Base-by-base conservation (phyloP, 2,888 invertebrate species). In the Caprella mutica region DNA sequence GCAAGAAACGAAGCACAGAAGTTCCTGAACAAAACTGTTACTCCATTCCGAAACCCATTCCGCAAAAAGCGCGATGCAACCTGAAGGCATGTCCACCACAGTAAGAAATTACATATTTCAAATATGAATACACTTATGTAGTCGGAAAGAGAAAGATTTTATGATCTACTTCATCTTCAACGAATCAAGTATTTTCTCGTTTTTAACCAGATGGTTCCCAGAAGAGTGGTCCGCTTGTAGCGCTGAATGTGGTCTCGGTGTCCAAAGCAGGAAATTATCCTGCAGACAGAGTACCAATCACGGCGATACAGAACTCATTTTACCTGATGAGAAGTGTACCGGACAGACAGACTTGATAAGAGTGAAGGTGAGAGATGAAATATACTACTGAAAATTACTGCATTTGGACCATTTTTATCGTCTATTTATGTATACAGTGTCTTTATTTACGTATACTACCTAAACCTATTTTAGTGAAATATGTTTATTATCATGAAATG, bases 151-250 rank as follows among this genome's bases (percentile, higher is more conserved):
- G n/a, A n/a, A n/a, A n/a, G n/a, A n/a, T n/a, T n/a, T n/a, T n/a
- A n/a, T n/a, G n/a, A n/a, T n/a, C n/a, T n/a, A n/a, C n/a, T n/a
- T n/a, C n/a, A n/a, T n/a, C n/a, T n/a, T n/a, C n/a, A n/a, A n/a
- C n/a, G n/a, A n/a, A n/a, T n/a, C n/a, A n/a, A n/a, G n/a, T n/a
- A n/a, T n/a, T n/a, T n/a, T n/a, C n/a, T n/a, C n/a, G n/a, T n/a
- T n/a, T n/a, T n/a, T n/a, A n/a, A n/a, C n/a, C 67, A 81, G 85
- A 62, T 92, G 91, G 92, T 77, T 92, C 69, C 84, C 88, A 64
- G 91, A 91, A 60, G 86, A 87, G 54, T 96, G 93, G 93, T 83
- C 90, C 1, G 81, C 86, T 1, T 92, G 92, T 68, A 83, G 83
- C 8, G 77, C 75, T n/a, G 79, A 80, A 2, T 90, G 92, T 70